Percentiles rank a stretch among this genome's conserved stretches.
Conservation (phyloP, 2,113 vertebrate genomes). For the Scortum barcoo region DNA sequence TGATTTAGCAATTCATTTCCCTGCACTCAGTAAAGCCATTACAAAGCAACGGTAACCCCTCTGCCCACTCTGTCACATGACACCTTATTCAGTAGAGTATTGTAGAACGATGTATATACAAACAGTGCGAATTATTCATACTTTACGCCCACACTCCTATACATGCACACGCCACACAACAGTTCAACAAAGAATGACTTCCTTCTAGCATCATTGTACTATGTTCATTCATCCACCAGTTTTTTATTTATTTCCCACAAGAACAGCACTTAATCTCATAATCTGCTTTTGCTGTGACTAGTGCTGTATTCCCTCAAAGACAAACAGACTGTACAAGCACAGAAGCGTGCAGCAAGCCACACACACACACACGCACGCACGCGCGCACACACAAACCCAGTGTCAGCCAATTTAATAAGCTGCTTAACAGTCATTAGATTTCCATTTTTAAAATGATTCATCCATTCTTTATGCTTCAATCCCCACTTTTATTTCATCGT, state of each 20-base stretch:
- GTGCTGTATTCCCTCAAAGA: conserved; percentile 64
- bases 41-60: conserved; percentile 35
- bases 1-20: conserved; percentile 61
- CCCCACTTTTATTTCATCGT: not conserved
- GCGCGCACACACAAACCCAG: conserved; percentile 23
- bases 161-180: not conserved
- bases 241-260: conserved; percentile 61
- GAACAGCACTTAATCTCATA: conserved; percentile 79
- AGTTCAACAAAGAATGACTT: conserved; percentile 47
- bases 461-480: conserved; percentile 28
- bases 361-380: not conserved
- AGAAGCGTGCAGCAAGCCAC: no score
- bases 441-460: conserved; percentile 69
- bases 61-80: conserved; percentile 3
- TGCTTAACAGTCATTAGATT: conserved; percentile 77
- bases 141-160: not conserved
- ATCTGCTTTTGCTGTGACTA: conserved; percentile 79
- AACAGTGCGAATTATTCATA: conserved; percentile 20
- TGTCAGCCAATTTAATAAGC: conserved; percentile 75
- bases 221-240: conserved; percentile 45
- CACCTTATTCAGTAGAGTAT: not conserved
- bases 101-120: conserved; percentile 2
- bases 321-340: conserved; percentile 26
- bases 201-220: conserved; percentile 25
- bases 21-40: conserved; percentile 41